Conservation (phyloP, 2,113 vertebrate species). For the Meleagris gallopavo region DNA sequence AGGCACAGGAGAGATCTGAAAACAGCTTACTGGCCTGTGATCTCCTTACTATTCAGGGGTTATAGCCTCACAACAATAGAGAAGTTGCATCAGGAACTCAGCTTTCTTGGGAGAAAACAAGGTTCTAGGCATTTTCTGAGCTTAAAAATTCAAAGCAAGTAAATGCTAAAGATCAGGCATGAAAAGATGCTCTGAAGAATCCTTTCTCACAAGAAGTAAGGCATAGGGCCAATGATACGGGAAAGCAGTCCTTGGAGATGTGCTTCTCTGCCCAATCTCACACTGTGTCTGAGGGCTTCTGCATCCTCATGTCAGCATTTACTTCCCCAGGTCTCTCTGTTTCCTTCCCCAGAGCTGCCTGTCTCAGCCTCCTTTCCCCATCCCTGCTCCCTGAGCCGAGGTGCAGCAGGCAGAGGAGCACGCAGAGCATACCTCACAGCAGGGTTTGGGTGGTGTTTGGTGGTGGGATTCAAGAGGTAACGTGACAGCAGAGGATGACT, state of each 20-base stretch:
- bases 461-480: background rate
- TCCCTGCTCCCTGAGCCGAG: rapidly evolving
- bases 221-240: background rate
- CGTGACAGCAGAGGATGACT: background rate
- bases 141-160: background rate
- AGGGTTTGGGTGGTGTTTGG: background rate
- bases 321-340: background rate
- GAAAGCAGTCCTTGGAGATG: background rate
- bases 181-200: background rate
- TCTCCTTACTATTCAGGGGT: background rate
- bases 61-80: background rate
- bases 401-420: background rate
- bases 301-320: background rate
- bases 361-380: background rate
- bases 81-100: background rate
- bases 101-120: background rate
- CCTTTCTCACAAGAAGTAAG: background rate
- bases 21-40: background rate
- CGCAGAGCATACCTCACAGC: background rate
- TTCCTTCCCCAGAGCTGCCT: background rate
- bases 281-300: background rate
- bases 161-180: background rate
- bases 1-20: background rate
- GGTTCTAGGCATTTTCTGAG: background rate
- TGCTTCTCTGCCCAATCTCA: background rate